Evolutionary conservation across 1,140 invertebrate genomes (phyloP).

Genomic region (Drosophila auraria): DNA sequence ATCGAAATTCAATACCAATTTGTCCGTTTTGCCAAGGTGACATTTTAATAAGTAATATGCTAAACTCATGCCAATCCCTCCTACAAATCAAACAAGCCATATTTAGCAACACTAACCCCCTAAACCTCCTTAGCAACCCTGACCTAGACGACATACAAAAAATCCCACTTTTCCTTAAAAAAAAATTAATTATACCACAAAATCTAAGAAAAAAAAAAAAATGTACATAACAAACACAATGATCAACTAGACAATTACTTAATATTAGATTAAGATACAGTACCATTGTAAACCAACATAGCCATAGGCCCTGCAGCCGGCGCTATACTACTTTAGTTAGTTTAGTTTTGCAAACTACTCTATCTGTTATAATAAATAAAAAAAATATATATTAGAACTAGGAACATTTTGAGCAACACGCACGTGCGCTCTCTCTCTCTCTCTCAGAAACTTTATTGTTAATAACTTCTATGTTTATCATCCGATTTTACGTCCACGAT

Average conservation of each 20-base stretch:
- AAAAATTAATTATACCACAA: background rate
- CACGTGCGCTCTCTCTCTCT: too few relatives aligned
- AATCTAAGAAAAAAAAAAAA: conserved; percentile 2
- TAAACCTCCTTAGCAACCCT: background rate
- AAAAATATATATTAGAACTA: too few relatives aligned
- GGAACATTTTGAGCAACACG: too few relatives aligned
- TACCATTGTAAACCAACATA: background rate
- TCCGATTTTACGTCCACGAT: too few relatives aligned
- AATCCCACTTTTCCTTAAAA: background rate
- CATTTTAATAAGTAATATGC: background rate
- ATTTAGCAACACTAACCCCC: background rate
- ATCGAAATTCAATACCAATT: background rate
- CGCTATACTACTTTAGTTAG: too few relatives aligned
- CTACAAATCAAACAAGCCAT: background rate
- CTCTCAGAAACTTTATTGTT: too few relatives aligned
- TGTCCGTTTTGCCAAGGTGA: background rate
- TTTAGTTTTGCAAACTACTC: too few relatives aligned
- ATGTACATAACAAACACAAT: background rate
- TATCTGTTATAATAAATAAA: too few relatives aligned
- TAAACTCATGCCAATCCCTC: background rate
- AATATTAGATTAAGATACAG: conserved; percentile 15
- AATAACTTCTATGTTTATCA: too few relatives aligned
- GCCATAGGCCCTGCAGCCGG: too few relatives aligned
- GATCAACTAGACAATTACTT: background rate
- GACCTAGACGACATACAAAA: background rate